These are phyloP conservation scores for Octopus bimaculoides DNA, from an alignment of 1,140 invertebrate species.

Conservation along the genomic window DNA sequence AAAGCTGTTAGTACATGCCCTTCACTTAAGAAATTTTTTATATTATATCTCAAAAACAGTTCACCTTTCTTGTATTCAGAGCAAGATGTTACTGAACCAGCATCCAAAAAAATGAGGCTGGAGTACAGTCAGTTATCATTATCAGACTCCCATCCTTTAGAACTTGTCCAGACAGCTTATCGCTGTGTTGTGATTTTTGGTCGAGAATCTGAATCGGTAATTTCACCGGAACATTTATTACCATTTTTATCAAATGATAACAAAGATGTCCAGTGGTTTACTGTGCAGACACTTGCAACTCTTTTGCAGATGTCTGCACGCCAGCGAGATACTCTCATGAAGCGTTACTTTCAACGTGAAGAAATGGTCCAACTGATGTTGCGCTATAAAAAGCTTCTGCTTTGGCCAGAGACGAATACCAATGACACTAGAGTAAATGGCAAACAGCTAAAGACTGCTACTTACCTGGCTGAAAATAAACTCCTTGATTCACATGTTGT, in stretches of 20 bases:
- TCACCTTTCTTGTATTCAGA: conserved; percentile 4
- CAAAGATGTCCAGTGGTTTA: conserved; percentile 30
- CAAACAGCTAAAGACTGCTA: background rate
- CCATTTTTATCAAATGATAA: conserved; percentile 22
- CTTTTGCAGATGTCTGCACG: conserved; percentile 31
- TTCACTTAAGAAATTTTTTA: conserved; percentile 21
- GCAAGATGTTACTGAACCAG: background rate
- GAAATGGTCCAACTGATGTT: conserved; percentile 14
- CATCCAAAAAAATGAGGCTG: no score
- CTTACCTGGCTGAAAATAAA: background rate
- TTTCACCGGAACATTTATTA: conserved; percentile 22
- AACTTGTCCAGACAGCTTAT: conserved; percentile 21
- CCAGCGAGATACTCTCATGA: conserved; percentile 27
- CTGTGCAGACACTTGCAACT: conserved; percentile 27
- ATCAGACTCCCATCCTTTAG: background rate
- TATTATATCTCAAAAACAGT: background rate
- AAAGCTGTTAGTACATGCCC: conserved; percentile 19
- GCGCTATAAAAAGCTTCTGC: background rate
- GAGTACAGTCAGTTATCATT: background rate
- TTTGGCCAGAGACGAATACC: background rate
- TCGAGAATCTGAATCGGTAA: background rate
- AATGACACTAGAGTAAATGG: background rate
- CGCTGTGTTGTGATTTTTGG: conserved; percentile 20
- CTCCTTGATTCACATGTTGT: conserved; percentile 10
- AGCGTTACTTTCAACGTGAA: conserved; percentile 30